phyloP scores from a whole-genome alignment of 2,113 vertebrate genomes.

The Solea solea region DNA sequence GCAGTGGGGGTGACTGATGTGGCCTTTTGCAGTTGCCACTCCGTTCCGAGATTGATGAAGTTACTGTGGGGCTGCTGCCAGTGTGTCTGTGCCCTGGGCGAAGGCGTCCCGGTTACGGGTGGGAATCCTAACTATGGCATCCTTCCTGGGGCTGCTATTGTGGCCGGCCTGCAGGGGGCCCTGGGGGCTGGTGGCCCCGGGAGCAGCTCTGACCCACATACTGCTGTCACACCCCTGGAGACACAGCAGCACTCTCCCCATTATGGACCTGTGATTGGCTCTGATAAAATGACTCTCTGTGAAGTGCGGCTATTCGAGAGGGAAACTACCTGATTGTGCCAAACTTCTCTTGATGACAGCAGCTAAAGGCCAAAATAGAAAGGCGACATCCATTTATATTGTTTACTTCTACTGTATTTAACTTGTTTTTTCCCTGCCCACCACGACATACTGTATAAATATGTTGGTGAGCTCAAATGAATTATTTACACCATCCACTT shows the following conservation, averaged over 20 bases:
- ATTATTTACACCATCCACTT: no score
- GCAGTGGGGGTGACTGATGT: constrained; percentile 69
- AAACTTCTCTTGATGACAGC: constrained; percentile 58
- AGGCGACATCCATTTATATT: constrained; percentile 25
- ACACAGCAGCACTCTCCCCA: constrained; percentile 71
- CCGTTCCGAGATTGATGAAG: constrained; percentile 83
- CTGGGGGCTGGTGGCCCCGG: constrained; percentile 77
- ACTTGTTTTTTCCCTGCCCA: neutral
- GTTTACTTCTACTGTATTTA: constrained; percentile 19
- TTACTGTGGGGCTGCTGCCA: constrained; percentile 83
- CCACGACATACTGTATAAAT: neutral
- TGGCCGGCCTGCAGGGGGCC: constrained; percentile 81
- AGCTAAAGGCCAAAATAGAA: constrained; percentile 53
- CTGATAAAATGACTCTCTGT: constrained; percentile 56
- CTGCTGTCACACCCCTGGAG: constrained; percentile 87
- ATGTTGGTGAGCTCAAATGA: neutral
- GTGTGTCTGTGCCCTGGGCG: constrained; percentile 83
- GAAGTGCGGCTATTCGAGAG: constrained; percentile 55
- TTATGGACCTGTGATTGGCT: constrained; percentile 61
- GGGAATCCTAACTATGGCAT: constrained; percentile 86
- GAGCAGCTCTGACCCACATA: constrained; percentile 83
- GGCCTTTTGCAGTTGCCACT: constrained; percentile 75
- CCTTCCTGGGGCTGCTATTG: constrained; percentile 82
- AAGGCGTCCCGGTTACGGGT: constrained; percentile 84
- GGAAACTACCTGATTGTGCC: constrained; percentile 66